Base-by-base conservation (phyloP, 2,888 invertebrate genomes). In the Sesia apiformis region DNA sequence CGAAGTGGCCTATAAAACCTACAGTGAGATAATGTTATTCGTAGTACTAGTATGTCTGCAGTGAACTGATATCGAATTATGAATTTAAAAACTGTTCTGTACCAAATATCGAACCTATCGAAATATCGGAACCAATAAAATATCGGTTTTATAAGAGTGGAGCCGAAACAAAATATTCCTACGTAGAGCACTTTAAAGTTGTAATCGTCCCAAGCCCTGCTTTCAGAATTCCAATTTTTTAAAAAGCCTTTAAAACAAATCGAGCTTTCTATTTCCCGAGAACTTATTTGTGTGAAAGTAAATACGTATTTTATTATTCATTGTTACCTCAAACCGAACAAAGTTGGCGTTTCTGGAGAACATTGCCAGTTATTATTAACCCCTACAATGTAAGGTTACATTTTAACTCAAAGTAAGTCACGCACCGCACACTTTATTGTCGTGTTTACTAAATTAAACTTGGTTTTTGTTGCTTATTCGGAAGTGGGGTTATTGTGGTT, bases 351-450 rank as follows among this genome's bases (percentile, higher is more conserved):
- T 53, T 53, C 53, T 49, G 40, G 46, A 38, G 46, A 46, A 46
- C 46, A 41, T 51, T 51, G 51, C 39, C 39, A 54, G 51, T 54
- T 54, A 54, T 54, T 54, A 54, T 51, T 54, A 46, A 41, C 39
- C 41, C 49, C 55, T 60, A 67, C 66, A 65, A 55, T 63, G 66
- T 67, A 61, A 60, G 43, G 54, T 52, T 23, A 46, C 39, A 56
- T 58, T 52, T 58, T 55, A 61, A 54, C 55, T 57, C 55, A 42
- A 58, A 55, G 64, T 69, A 70, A 71, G 72, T 72, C 74, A 74
- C 74, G 74, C 67, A 60, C 68, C 42, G 56, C 55, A 56, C 53
- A 53, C 59, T 67, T 71, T 69, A 69, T 65, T 66, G 64, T 58
- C 63, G 57, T 67, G 62, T 67, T 69, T 66, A 62, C 61, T 64